phyloP scores from a whole-genome alignment of 2,888 invertebrate species.

The Lycophotia porphyrea region DNA sequence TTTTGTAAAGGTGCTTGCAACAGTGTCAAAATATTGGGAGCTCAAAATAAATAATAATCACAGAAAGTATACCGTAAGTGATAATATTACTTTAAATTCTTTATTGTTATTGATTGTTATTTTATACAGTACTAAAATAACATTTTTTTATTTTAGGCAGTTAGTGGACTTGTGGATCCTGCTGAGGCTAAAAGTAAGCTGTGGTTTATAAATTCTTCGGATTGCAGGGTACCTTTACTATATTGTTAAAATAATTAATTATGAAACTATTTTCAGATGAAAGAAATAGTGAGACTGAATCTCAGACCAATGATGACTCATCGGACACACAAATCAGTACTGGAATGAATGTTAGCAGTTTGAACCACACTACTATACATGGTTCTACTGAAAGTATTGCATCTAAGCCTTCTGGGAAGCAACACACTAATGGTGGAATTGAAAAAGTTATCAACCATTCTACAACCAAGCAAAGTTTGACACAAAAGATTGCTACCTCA shows the following conservation, averaged over 20 bases:
- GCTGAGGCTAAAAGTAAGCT: constrained; percentile 94
- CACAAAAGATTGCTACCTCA: constrained; percentile 84
- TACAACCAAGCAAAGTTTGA: constrained; percentile 83
- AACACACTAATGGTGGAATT: constrained; percentile 86
- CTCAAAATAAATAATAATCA: too few relatives aligned
- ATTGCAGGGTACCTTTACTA: neutral
- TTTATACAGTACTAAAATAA: neutral
- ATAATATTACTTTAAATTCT: too few relatives aligned
- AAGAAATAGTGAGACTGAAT: constrained; percentile 96
- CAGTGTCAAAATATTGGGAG: too few relatives aligned
- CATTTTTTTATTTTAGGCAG: constrained; percentile 90
- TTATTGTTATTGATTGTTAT: neutral
- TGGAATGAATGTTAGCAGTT: constrained; percentile 82
- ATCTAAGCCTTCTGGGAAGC: constrained; percentile 88
- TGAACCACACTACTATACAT: constrained; percentile 88
- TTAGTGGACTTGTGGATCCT: constrained; percentile 94
- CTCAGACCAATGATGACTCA: constrained; percentile 94
- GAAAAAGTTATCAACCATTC: constrained; percentile 83
- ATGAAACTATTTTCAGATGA: constrained; percentile 90
- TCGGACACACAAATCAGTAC: constrained; percentile 92
- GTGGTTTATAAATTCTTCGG: constrained; percentile 22
- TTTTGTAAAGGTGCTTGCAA: too few relatives aligned
- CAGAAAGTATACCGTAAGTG: too few relatives aligned
- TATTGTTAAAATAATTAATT: constrained; percentile 7
- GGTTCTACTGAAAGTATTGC: constrained; percentile 88